Conservation (phyloP, 2,113 vertebrate species). For the Nipponia nippon region DNA sequence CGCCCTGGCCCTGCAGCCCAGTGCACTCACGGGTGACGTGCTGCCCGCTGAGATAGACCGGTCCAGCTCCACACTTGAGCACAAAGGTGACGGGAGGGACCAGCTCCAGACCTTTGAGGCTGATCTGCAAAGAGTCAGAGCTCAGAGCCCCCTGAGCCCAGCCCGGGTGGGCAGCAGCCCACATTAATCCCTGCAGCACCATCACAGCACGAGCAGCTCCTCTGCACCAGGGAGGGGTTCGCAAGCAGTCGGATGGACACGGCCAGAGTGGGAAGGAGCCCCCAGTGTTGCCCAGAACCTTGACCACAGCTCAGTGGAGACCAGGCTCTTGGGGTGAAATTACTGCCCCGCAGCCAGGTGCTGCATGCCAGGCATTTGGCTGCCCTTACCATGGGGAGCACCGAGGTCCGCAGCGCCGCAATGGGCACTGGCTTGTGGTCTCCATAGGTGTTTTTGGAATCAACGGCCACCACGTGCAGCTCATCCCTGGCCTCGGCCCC, state of each 20-base stretch:
- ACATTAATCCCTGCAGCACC: too few species aligned
- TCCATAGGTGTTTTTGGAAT: not conserved
- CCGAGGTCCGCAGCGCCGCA: slow-evolving; percentile 18
- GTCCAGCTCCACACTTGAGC: slow-evolving; percentile 65
- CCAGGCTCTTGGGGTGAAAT: rapidly evolving
- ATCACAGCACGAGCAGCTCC: too few species aligned
- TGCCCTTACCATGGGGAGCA: slow-evolving; percentile 64
- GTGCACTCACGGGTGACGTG: slow-evolving; percentile 56
- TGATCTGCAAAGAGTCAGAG: slow-evolving; percentile 38
- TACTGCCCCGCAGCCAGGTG: rapidly evolving
- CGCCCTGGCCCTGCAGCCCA: rapidly evolving
- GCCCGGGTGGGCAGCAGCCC: not conserved
- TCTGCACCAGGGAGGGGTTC: not conserved
- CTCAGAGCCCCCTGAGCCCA: not conserved
- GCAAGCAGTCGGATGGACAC: not conserved
- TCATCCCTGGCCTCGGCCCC: slow-evolving; percentile 53
- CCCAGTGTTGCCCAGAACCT: not conserved
- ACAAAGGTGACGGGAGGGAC: slow-evolving; percentile 66
- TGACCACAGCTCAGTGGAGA: not conserved
- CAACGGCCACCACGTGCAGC: slow-evolving; percentile 64
- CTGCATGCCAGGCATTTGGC: rapidly evolving
- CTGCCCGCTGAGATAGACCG: slow-evolving; percentile 67
- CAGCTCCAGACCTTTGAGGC: slow-evolving; percentile 63
- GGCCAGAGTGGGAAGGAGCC: not conserved
- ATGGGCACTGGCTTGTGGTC: slow-evolving; percentile 39